These are phyloP conservation scores for Ceratina japonica DNA, from an alignment of 1,140 invertebrate species.

Conservation along the genomic window DNA sequence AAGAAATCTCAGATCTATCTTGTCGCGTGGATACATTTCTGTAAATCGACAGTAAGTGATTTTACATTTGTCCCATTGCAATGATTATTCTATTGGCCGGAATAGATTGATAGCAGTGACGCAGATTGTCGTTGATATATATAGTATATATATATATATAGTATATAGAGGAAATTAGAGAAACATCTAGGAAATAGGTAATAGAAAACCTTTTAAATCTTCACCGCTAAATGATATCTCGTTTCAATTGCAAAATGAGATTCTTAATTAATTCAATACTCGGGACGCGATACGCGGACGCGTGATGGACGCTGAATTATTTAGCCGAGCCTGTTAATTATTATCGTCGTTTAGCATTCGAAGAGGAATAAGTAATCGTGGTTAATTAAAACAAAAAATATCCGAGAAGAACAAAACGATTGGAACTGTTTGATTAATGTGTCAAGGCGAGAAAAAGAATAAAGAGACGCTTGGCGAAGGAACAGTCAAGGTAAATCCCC, in stretches of 20 bases:
- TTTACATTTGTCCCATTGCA: neutral
- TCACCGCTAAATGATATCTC: neutral
- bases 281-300: no score
- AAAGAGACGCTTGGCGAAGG: neutral
- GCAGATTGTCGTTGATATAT: neutral
- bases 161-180: neutral
- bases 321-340: no score
- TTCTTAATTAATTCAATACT: neutral
- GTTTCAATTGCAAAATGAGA: neutral
- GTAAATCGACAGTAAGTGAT: slow-evolving; percentile 25
- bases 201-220: neutral
- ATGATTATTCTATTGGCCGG: slow-evolving; percentile 20
- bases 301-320: neutral
- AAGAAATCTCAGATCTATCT: neutral
- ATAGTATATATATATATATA: neutral
- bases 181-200: neutral
- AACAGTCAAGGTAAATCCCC: slow-evolving; percentile 1
- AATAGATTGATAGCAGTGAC: neutral
- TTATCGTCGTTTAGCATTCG: no score
- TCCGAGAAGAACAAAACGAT: neutral
- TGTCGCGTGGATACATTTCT: slow-evolving; percentile 1
- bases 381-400: neutral
- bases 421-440: neutral
- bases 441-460: neutral
- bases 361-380: neutral